Conservation (phyloP, 2,888 invertebrate species). For the Limnephilus rhombicus region DNA sequence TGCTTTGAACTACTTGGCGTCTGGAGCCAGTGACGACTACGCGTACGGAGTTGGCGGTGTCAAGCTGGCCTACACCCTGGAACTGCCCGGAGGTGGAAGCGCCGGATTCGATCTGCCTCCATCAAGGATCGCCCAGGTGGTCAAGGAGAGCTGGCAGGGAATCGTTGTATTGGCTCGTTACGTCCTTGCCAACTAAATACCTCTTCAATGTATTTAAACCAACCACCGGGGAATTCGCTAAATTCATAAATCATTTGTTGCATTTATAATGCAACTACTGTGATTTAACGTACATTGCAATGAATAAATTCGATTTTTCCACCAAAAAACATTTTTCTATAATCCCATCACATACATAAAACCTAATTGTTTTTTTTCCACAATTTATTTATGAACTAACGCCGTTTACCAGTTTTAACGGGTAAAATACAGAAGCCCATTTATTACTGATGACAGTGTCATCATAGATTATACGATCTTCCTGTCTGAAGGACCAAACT, state of each 20-base stretch:
- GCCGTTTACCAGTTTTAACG: too few species aligned
- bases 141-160: conserved; percentile 80
- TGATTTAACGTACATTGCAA: neutral
- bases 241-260: neutral
- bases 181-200: conserved; percentile 64
- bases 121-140: conserved; percentile 77
- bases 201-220: neutral
- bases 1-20: conserved; percentile 77
- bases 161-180: conserved; percentile 75
- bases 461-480: too few species aligned
- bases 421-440: too few species aligned
- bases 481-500: too few species aligned
- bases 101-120: conserved; percentile 79
- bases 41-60: conserved; percentile 78
- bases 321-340: neutral
- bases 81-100: conserved; percentile 78
- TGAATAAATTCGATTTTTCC: neutral
- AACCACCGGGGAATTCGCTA: neutral
- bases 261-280: neutral
- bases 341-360: neutral
- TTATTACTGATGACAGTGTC: too few species aligned
- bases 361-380: too few species aligned
- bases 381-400: too few species aligned
- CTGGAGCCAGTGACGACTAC: conserved; percentile 84
- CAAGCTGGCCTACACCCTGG: conserved; percentile 81